These are phyloP conservation scores for Gambusia affinis DNA, from an alignment of 2,113 vertebrate species.

Conservation along the genomic window DNA sequence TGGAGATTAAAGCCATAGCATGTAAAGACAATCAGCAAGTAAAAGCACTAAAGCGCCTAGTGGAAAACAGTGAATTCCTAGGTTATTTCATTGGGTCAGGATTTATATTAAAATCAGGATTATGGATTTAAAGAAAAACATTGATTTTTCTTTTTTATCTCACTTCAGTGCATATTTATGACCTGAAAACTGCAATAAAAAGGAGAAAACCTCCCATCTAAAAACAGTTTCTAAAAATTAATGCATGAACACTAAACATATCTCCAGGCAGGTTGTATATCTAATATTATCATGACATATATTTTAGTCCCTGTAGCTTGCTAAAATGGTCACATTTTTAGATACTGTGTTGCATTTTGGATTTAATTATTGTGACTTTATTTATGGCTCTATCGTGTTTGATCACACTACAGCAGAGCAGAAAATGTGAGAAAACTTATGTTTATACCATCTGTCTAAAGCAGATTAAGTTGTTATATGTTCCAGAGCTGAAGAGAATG, in stretches of 20 bases:
- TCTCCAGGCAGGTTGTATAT: background rate
- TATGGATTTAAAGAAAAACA: background rate
- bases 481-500: slow-evolving; percentile 10
- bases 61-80: background rate
- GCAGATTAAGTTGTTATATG: slow-evolving; percentile 36
- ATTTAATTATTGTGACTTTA: slow-evolving; percentile 6
- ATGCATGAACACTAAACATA: background rate
- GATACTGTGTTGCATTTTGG: background rate
- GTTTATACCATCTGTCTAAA: slow-evolving; percentile 11
- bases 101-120: background rate
- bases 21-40: background rate
- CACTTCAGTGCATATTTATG: too few relatives aligned
- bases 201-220: background rate
- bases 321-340: slow-evolving; percentile 6
- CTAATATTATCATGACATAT: background rate
- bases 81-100: background rate
- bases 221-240: background rate
- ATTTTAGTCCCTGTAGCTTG: background rate
- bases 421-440: slow-evolving; percentile 53
- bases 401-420: slow-evolving; percentile 39
- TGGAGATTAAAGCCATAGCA: background rate
- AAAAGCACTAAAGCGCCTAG: background rate
- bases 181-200: background rate
- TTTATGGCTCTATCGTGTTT: slow-evolving; percentile 40
- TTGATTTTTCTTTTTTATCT: too few relatives aligned